Conservation (phyloP, 2,797 vertebrate genomes). For the Sebastes ruberrimus region DNA sequence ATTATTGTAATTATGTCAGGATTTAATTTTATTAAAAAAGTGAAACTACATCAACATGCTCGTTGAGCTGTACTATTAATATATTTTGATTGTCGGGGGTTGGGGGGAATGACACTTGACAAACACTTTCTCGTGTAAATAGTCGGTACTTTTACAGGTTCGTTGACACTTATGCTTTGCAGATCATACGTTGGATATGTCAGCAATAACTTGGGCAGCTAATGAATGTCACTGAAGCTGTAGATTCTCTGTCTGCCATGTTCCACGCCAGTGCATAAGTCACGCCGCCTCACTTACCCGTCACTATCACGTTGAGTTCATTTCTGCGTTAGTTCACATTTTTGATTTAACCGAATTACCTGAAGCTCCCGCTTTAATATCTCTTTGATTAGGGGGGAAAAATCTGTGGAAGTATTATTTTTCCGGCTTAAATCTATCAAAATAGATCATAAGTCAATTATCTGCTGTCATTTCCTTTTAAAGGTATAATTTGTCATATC, state of each 20-base stretch:
- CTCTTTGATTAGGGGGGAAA: not conserved
- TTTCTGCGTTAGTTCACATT: conserved; percentile 5
- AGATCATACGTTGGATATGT: conserved; percentile 91
- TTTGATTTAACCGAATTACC: conserved; percentile 4
- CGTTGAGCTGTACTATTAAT: conserved; percentile 99
- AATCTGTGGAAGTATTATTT: conserved; percentile 16
- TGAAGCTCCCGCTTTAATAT: not conserved
- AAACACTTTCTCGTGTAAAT: conserved; percentile 97
- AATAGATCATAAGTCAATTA: not conserved
- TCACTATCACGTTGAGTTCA: conserved; percentile 20
- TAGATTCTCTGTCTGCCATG: conserved; percentile 86
- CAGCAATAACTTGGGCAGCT: conserved; percentile 99
- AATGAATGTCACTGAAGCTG: conserved; percentile 99
- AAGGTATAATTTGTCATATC: not conserved
- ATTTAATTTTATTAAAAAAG: conserved; percentile 98
- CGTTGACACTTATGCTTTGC: conserved; percentile 97
- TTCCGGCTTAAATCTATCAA: conserved; percentile 2
- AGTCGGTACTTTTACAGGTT: conserved; percentile 92
- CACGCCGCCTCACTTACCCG: conserved; percentile 45
- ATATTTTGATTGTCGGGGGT: conserved; percentile 96
- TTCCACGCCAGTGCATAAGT: conserved; percentile 67
- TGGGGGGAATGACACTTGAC: conserved; percentile 84
- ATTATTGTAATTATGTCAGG: conserved; percentile 98
- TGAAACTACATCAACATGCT: conserved; percentile 89
- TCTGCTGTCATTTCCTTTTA: not conserved